Conservation (phyloP, 2,888 invertebrate genomes). For the Stomorhina lunata region DNA sequence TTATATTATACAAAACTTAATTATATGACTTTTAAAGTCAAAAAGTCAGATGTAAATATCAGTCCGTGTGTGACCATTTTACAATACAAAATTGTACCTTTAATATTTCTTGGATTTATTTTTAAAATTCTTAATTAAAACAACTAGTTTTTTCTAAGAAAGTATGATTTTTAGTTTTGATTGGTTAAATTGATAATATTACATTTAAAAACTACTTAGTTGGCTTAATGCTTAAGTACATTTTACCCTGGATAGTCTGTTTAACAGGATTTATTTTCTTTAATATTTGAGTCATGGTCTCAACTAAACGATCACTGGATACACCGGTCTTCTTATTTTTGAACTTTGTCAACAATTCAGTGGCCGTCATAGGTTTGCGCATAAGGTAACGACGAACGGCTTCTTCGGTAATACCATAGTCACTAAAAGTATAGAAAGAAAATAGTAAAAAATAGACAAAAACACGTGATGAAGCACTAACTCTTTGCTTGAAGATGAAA, state of each 20-base stretch:
- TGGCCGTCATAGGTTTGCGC: slow-evolving; percentile 98
- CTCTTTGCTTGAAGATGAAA: slow-evolving; percentile 77
- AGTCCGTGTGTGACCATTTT: no score
- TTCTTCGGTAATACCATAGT: slow-evolving; percentile 95
- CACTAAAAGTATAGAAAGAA: slow-evolving; percentile 81
- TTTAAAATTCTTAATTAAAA: no score
- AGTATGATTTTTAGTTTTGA: neutral
- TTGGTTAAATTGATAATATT: neutral
- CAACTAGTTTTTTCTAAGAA: no score
- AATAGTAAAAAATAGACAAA: neutral
- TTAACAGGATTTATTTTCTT: slow-evolving; percentile 96
- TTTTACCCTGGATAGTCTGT: slow-evolving; percentile 94
- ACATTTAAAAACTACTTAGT: slow-evolving; percentile 67
- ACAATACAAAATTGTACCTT: no score
- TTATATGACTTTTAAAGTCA: no score
- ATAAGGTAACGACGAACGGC: slow-evolving; percentile 96
- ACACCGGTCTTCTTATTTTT: slow-evolving; percentile 96
- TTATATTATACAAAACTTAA: no score
- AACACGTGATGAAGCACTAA: slow-evolving; percentile 69
- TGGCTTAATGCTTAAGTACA: slow-evolving; percentile 93
- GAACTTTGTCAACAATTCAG: slow-evolving; percentile 96
- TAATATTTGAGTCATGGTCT: slow-evolving; percentile 95
- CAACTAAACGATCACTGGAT: slow-evolving; percentile 93
- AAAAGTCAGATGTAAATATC: no score
- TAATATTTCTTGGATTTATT: no score